phyloP scores from a whole-genome alignment of 2,888 invertebrate species.

The Acanthosepion pharaonis region DNA sequence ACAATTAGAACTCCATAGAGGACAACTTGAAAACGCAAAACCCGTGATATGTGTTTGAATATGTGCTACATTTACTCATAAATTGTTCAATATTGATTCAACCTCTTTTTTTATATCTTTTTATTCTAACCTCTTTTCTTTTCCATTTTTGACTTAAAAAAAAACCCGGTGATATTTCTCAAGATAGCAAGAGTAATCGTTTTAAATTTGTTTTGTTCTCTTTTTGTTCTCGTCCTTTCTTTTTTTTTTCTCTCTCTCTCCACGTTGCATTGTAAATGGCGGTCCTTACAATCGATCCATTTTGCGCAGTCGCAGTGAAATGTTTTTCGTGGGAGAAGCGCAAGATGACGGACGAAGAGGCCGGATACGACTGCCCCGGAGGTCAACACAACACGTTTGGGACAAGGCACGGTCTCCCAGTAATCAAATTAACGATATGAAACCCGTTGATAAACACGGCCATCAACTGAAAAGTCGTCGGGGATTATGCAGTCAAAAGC shows the following conservation, averaged over 20 bases:
- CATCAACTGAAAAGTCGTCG: slow-evolving; percentile 17
- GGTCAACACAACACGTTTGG: slow-evolving; percentile 8
- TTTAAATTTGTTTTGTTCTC: not conserved
- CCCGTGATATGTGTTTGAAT: not conserved
- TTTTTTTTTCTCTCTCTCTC: not conserved
- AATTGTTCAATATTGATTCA: not conserved
- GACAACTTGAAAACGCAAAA: not conserved
- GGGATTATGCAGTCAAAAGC: slow-evolving; percentile 8
- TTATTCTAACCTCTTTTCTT: not conserved
- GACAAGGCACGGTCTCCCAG: not conserved
- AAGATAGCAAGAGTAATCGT: not conserved
- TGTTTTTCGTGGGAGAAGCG: not conserved
- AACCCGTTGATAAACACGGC: not conserved
- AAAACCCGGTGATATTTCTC: not conserved
- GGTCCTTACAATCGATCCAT: not conserved
- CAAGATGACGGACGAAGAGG: not conserved
- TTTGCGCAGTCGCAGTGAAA: not conserved
- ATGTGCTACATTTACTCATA: not conserved
- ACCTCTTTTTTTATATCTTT: not conserved
- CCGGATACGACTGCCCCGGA: not conserved
- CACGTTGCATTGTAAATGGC: not conserved
- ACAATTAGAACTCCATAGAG: not conserved
- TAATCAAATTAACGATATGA: not conserved
- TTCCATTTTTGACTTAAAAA: not conserved
- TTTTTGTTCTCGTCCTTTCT: not conserved